phyloP scores from a whole-genome alignment of 2,888 invertebrate species.

The Chouioia cunea region DNA sequence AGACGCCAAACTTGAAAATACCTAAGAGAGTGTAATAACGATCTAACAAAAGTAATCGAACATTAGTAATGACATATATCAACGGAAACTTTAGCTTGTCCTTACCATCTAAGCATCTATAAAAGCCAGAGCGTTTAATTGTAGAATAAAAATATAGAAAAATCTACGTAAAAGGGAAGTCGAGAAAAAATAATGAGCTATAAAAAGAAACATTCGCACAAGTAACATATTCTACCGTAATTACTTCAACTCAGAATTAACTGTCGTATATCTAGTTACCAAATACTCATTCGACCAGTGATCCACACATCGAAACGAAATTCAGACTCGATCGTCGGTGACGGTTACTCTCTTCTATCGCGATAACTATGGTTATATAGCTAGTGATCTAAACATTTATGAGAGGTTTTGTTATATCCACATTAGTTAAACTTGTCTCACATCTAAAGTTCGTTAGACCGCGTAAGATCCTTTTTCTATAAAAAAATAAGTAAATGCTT shows the following conservation, averaged over 20 bases:
- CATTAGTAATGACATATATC: neutral
- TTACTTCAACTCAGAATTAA: constrained; percentile 8
- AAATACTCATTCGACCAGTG: constrained; percentile 20
- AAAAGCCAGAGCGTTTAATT: constrained; percentile 4
- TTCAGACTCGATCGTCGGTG: neutral
- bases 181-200: constrained; percentile 22
- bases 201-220: constrained; percentile 34
- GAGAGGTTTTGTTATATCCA: neutral
- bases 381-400: neutral
- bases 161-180: too few species aligned
- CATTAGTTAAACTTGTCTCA: neutral
- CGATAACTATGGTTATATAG: constrained; percentile 3
- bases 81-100: constrained; percentile 19
- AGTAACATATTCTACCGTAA: constrained; percentile 18
- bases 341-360: neutral
- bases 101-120: constrained; percentile 20
- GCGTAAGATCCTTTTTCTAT: constrained; percentile 34
- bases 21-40: constrained; percentile 22
- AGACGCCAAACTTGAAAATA: constrained; percentile 20
- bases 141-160: neutral
- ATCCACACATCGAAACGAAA: constrained; percentile 20
- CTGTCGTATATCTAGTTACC: neutral
- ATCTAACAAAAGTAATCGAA: constrained; percentile 15
- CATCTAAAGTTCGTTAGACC: constrained; percentile 17
- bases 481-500: constrained; percentile 10